phyloP scores from a whole-genome alignment of 2,888 invertebrate species.

The Eulithis prunata region DNA sequence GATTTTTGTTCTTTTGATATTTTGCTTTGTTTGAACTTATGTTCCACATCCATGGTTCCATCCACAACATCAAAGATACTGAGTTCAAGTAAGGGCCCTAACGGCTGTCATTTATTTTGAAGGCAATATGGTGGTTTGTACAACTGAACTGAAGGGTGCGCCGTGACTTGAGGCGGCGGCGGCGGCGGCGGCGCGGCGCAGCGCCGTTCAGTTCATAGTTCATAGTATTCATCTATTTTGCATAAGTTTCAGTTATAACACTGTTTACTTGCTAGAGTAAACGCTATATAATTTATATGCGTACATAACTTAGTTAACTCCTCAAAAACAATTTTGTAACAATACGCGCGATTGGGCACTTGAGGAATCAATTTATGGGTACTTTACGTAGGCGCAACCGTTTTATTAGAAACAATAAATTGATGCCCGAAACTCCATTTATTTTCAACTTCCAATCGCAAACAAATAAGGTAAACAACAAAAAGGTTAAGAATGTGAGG shows the following conservation, averaged over 20 bases:
- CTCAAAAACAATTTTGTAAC: neutral
- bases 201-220: neutral
- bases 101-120: too few species aligned
- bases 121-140: too few species aligned
- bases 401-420: conserved; percentile 24
- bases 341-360: conserved; percentile 2
- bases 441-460: conserved; percentile 22
- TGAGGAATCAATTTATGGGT: conserved; percentile 20
- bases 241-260: neutral
- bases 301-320: neutral
- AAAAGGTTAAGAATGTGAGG: conserved; percentile 26
- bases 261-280: neutral
- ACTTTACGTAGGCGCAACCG: conserved; percentile 9
- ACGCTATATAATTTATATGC: neutral
- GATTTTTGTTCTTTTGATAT: too few species aligned
- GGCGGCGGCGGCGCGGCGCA: neutral
- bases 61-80: too few species aligned
- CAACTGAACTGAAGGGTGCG: too few species aligned
- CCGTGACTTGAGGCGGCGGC: too few species aligned
- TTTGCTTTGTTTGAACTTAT: too few species aligned
- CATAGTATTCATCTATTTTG: neutral
- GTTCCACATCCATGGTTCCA: too few species aligned
- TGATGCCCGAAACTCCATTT: conserved; percentile 24
- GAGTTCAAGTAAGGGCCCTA: too few species aligned
- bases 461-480: conserved; percentile 29